A percentile compares a stretch with the other conserved stretches of the same genome.
These are phyloP conservation scores for Oreochromis aureus DNA, from an alignment of 2,113 vertebrate species.

Conservation along the genomic window DNA sequence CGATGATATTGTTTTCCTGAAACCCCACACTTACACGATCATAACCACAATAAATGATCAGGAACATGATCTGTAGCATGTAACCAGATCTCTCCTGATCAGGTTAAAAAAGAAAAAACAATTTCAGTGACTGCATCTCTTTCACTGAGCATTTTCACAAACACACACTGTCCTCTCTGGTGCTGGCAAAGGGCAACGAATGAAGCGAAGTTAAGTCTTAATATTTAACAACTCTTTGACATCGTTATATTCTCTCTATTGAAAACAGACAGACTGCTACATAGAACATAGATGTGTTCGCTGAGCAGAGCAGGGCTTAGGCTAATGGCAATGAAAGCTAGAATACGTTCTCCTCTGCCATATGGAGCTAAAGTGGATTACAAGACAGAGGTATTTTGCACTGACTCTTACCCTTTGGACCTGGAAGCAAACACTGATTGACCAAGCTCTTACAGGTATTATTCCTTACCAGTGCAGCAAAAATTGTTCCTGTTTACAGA, in stretches of 20 bases:
- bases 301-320: background rate
- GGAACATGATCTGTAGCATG: background rate
- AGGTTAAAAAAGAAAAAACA: background rate
- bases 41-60: background rate
- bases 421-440: background rate
- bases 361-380: slow-evolving; percentile 60
- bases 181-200: background rate
- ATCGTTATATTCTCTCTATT: background rate
- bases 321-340: slow-evolving; percentile 1
- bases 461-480: background rate
- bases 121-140: background rate
- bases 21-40: background rate
- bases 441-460: background rate
- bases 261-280: background rate
- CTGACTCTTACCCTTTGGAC: background rate
- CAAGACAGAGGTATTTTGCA: background rate
- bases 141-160: background rate
- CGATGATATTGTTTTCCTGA: background rate
- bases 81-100: background rate
- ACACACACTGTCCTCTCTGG: background rate
- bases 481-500: background rate
- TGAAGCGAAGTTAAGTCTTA: background rate
- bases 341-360: slow-evolving; percentile 24
- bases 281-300: background rate
- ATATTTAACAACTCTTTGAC: background rate